phyloP scores from a whole-genome alignment of 92 coral and sea anemone species.

The Bergia puertoricense region DNA sequence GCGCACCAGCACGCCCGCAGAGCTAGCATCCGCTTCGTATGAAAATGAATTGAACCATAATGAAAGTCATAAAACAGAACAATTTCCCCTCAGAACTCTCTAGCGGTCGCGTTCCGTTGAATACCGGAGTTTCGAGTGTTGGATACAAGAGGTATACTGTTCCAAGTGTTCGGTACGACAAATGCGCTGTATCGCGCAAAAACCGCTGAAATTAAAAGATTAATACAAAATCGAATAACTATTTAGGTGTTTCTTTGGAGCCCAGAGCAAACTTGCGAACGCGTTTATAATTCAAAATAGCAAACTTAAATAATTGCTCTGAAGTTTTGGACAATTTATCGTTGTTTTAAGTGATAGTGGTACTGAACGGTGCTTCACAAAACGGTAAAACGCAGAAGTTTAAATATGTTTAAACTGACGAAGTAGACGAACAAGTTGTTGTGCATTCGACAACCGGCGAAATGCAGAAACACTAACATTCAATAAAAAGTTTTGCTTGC shows the following conservation, averaged over 20 bases:
- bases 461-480: no score
- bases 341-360: no score
- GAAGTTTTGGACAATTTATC: background rate
- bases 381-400: no score
- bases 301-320: background rate
- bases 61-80: background rate
- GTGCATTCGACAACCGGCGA: no score
- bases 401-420: no score
- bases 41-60: background rate
- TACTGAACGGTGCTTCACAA: no score
- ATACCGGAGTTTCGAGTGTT: background rate
- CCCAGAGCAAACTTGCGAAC: background rate
- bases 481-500: no score
- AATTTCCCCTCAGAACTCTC: background rate
- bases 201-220: background rate
- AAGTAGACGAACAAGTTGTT: no score
- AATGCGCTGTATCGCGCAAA: background rate
- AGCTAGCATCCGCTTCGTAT: background rate
- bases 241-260: background rate
- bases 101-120: background rate
- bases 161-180: no score
- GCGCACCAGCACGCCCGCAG: background rate
- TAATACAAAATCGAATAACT: background rate
- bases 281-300: background rate
- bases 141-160: background rate